Evolutionary conservation across 2,888 invertebrate genomes (phyloP).

Genomic region (Zeuzera pyrina): DNA sequence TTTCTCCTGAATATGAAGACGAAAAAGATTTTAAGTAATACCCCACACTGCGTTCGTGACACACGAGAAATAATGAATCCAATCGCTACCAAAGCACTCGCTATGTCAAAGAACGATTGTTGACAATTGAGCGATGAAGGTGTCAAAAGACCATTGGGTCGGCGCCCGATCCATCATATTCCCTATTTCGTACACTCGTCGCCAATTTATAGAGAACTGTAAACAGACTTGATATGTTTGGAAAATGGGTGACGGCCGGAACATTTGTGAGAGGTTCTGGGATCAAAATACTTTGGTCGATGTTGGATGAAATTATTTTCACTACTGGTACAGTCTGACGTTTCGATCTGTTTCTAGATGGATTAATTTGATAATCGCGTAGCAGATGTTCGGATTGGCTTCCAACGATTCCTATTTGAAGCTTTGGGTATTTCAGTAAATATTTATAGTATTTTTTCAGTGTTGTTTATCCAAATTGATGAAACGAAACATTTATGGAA

Average conservation of each 20-base stretch:
- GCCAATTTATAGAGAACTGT: constrained; percentile 29
- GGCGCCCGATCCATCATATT: constrained; percentile 61
- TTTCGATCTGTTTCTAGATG: constrained; percentile 70
- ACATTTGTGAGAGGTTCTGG: too few species aligned
- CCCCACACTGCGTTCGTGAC: constrained; percentile 22
- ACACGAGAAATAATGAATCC: constrained; percentile 53
- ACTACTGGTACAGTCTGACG: constrained; percentile 59
- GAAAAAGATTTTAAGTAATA: constrained; percentile 3
- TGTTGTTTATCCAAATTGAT: too few species aligned
- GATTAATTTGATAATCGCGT: constrained; percentile 68
- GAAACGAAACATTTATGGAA: too few species aligned
- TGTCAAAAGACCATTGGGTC: constrained; percentile 59
- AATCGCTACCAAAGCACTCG: constrained; percentile 47
- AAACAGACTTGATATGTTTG: constrained; percentile 8
- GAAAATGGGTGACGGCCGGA: constrained; percentile 6
- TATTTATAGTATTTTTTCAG: too few species aligned
- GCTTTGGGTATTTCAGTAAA: too few species aligned
- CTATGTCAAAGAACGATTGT: constrained; percentile 60
- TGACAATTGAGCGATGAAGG: constrained; percentile 62
- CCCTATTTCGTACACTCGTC: constrained; percentile 33
- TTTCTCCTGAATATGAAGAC: constrained; percentile 14
- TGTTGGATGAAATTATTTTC: constrained; percentile 60
- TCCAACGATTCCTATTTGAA: too few species aligned
- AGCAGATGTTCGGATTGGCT: constrained; percentile 54
- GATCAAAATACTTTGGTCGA: constrained; percentile 28